phyloP scores from a whole-genome alignment of 2,888 invertebrate genomes.

The Parapristionchus giblindavisi region DNA sequence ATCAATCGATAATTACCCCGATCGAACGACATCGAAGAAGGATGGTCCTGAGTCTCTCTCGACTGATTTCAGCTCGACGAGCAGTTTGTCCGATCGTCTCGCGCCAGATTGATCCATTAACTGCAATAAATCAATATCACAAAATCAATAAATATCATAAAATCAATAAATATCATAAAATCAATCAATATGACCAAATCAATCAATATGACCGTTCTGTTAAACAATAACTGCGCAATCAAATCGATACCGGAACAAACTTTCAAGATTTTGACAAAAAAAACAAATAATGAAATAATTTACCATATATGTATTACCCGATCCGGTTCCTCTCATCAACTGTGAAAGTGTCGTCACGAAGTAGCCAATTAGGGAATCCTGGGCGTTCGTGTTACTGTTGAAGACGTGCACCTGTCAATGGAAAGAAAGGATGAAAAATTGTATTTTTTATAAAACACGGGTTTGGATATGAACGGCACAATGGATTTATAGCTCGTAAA shows the following conservation, averaged over 20 bases:
- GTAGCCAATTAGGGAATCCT: constrained; percentile 33
- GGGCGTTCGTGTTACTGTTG: constrained; percentile 19
- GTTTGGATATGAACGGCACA: no score
- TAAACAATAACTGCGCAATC: constrained; percentile 6
- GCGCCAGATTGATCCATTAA: constrained; percentile 25
- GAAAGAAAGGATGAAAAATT: no score
- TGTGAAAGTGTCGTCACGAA: constrained; percentile 25
- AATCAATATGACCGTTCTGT: background rate
- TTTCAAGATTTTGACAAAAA: no score
- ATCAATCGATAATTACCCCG: constrained; percentile 5
- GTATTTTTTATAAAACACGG: no score
- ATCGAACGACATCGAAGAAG: constrained; percentile 35
- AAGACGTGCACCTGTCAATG: constrained; percentile 18
- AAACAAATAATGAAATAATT: background rate
- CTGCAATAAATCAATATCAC: background rate
- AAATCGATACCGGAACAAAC: no score
- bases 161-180: background rate
- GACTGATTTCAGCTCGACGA: constrained; percentile 14
- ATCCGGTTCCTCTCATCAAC: constrained; percentile 30
- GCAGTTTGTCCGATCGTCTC: constrained; percentile 23
- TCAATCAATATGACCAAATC: background rate
- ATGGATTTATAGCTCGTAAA: background rate
- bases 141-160: background rate
- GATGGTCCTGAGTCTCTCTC: constrained; percentile 34
- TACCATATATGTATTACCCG: constrained; percentile 32